These are phyloP conservation scores for Manduca sexta DNA, from an alignment of 1,140 invertebrate species.

Conservation along the genomic window DNA sequence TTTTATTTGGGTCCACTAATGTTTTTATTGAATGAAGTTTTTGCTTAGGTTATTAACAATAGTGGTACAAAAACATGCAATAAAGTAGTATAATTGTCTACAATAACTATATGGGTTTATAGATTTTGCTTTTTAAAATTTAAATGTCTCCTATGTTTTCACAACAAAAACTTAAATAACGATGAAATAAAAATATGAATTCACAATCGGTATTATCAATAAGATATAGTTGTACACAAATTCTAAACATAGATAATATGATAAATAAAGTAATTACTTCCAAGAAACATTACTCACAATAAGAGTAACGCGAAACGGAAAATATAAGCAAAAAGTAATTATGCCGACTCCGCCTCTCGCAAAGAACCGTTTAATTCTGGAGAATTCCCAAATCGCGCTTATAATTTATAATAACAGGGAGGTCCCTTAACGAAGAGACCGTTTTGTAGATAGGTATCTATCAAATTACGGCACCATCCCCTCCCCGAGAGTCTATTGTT, in stretches of 20 bases:
- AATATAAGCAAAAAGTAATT: constrained; percentile 9
- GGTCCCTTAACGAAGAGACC: constrained; percentile 60
- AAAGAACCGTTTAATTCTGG: constrained; percentile 49
- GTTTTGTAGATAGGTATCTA: constrained; percentile 71
- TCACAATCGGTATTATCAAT: too few species aligned
- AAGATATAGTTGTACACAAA: too few species aligned
- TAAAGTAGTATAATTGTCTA: too few species aligned
- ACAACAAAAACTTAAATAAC: too few species aligned
- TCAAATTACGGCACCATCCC: constrained; percentile 63
- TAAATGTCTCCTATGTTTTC: too few species aligned
- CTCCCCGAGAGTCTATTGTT: constrained; percentile 53
- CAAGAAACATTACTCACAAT: neutral
- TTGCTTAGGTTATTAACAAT: neutral
- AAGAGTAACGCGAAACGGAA: neutral
- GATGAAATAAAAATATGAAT: too few species aligned
- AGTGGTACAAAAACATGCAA: too few species aligned
- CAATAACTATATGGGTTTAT: too few species aligned
- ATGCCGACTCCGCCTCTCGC: constrained; percentile 15
- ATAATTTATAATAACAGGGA: constrained; percentile 68
- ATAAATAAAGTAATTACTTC: too few species aligned
- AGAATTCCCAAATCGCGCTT: constrained; percentile 63
- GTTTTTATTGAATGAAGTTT: too few species aligned
- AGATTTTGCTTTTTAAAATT: too few species aligned
- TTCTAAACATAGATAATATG: neutral
- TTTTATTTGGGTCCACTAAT: neutral